Base-by-base conservation (phyloP, 2,113 vertebrate species). In the Melozone crissalis region DNA sequence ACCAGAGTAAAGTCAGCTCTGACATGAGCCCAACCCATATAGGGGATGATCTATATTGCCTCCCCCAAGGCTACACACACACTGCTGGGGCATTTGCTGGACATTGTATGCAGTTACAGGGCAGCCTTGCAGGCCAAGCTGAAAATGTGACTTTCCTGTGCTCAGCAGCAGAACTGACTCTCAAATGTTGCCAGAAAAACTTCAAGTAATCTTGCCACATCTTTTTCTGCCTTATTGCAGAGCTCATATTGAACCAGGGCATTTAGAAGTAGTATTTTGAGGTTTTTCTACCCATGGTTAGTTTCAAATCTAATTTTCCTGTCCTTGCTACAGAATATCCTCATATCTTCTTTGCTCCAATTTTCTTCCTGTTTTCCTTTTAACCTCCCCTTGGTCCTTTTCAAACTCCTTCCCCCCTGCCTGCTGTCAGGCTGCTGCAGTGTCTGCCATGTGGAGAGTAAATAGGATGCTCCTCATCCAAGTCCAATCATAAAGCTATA, bases 1-100 rank as follows among this genome's bases (percentile, higher is more conserved):
- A 86, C 1, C 90, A 86, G 68, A 84, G 92, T 84, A 77, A 92
- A 90, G 76, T 81, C 79, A 89, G 63, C 47, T 86, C 79, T 89
- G 79, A 80, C 35, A 43, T 11, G 61, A 90, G 59, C 59, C 71
- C 46, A 80, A 1, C 47, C 79, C 27, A 12, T 26, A 7, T 0
- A 84, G 73, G 35, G 39, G 76, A 24, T 66, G 24, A 76, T 67
- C 67, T 26, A 2, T 43, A 46, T 15, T 78, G 68, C 59, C 35
- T 77, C 13, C 87, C 84, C 78, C 0, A 0, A 77, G 59, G 90
- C 72, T 54, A 61, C 22, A 35, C 1, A 4, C 16, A 37, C 41
- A 9, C 24, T 51, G 52, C 46, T 90, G 6, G 59, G 63, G 41
- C 31, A 37, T 39, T 94, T 6, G 3, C 76, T 89, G 76, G 37